A percentile compares a stretch with the other conserved stretches of the same genome.
Evolutionary conservation across 2,797 vertebrate genomes (phyloP).

Genomic region (Valencia hispanica): DNA sequence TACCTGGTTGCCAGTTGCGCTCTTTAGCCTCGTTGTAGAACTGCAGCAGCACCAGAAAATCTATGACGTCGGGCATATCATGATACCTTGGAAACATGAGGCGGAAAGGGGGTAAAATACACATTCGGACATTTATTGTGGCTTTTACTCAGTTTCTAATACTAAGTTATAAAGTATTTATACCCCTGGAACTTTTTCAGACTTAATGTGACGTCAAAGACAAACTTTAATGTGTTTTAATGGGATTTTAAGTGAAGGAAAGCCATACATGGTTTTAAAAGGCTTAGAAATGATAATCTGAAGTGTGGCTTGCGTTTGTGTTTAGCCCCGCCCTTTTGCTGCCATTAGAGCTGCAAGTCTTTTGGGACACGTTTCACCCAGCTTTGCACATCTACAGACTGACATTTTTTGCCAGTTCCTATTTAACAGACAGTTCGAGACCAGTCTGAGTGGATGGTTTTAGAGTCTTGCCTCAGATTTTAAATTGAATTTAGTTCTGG

Average conservation of each 20-base stretch:
- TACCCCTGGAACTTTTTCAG: neutral
- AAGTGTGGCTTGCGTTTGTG: neutral
- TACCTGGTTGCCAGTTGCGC: slow-evolving; percentile 96
- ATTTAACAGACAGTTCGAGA: too few species aligned
- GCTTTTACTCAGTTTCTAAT: neutral
- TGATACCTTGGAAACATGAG: slow-evolving; percentile 86
- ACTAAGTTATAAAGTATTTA: neutral
- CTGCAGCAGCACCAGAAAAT: slow-evolving; percentile 97
- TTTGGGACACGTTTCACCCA: too few species aligned
- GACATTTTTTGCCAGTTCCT: too few species aligned
- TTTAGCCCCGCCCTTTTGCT: too few species aligned
- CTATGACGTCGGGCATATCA: slow-evolving; percentile 99
- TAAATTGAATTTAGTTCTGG: too few species aligned
- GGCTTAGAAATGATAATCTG: neutral
- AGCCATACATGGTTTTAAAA: neutral
- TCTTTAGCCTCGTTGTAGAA: slow-evolving; percentile 98
- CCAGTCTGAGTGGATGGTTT: too few species aligned
- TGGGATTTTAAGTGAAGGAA: neutral
- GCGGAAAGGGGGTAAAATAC: slow-evolving; percentile 1
- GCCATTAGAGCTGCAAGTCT: too few species aligned
- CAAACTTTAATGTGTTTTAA: neutral
- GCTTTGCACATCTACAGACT: too few species aligned
- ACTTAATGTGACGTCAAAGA: neutral
- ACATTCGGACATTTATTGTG: neutral
- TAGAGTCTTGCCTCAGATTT: too few species aligned